These are phyloP conservation scores for Glareola pratincola DNA, from an alignment of 2,113 vertebrate species.

Conservation along the genomic window DNA sequence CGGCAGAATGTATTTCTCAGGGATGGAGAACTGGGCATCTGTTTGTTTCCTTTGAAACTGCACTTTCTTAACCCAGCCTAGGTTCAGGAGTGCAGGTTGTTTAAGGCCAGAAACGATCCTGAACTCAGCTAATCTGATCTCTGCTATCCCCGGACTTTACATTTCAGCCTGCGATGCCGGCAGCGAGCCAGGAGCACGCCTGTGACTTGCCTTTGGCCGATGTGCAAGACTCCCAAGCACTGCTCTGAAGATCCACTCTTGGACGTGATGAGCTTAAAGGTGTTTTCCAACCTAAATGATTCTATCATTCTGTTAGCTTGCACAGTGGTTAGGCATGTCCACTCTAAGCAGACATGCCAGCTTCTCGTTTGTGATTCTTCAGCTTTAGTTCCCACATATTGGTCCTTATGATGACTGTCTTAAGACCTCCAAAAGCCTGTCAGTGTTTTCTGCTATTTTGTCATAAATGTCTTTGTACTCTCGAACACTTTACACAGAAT, in stretches of 20 bases:
- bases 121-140: neutral
- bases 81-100: neutral
- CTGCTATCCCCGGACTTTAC: neutral
- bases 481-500: neutral
- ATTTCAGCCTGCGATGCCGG: neutral
- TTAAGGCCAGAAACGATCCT: neutral
- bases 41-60: neutral
- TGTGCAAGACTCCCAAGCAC: neutral
- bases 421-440: neutral
- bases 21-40: neutral
- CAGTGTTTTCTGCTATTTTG: neutral
- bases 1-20: neutral
- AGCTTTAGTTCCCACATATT: neutral
- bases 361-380: neutral
- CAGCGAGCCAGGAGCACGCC: fast-evolving
- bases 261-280: neutral
- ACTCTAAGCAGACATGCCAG: neutral
- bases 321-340: too few species aligned
- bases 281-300: neutral
- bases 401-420: neutral
- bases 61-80: neutral
- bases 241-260: neutral
- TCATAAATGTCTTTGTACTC: neutral
- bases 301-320: neutral
- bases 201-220: neutral